Evolutionary conservation across 2,797 vertebrate species (phyloP), one percentile per base, ranked within the genome.

Genomic region (Pantherophis vulpinus): DNA sequence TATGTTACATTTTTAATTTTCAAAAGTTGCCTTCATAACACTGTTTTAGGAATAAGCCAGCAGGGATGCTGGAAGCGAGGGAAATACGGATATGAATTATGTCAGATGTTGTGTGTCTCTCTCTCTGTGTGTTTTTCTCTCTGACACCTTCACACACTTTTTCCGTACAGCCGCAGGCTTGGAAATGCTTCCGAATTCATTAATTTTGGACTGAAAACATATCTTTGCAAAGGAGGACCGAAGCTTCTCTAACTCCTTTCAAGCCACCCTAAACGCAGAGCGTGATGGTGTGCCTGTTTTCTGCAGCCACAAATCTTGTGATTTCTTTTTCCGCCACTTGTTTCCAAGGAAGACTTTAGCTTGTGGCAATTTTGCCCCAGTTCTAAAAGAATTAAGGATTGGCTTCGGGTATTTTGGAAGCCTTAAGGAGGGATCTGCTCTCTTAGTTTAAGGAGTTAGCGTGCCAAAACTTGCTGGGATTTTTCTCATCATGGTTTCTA

Each of bases 251-350:
- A 91, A 74, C 5, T 92, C 55, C 4, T 6, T 0, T 60, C 66
- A 51, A 90, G 66, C 89, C 25, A 0, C 0, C 86, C 93, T 93
- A 61, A 93, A 93, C 93, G 3, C 47, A 37, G 27, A 25, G 63
- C 94, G 86, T 87, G 86, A 89, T 0, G 18, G 55, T 55, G 63
- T 54, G 29, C 47, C 93, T n/a, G 60, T 90, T 27, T 86, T 94
- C 54, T 94, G 66, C 94, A 96, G 94, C 90, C 79, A 58, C 91
- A 94, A 94, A 86, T 59, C 63, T 88, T 47, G 27, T 5, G 0
- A 79, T 9, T 55, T 10, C 37, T 51, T 23, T 1, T 2, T 83
- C 83, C 5, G 13, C n/a, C 66, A 7, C 86, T 70, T 87, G 55
- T 0, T 0, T 92, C 88, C 55, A 93, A 59, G 90, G 54, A 23